These are phyloP conservation scores for Platygyra sinensis DNA, from an alignment of 64 coral and sea anemone genomes.

Conservation along the genomic window DNA sequence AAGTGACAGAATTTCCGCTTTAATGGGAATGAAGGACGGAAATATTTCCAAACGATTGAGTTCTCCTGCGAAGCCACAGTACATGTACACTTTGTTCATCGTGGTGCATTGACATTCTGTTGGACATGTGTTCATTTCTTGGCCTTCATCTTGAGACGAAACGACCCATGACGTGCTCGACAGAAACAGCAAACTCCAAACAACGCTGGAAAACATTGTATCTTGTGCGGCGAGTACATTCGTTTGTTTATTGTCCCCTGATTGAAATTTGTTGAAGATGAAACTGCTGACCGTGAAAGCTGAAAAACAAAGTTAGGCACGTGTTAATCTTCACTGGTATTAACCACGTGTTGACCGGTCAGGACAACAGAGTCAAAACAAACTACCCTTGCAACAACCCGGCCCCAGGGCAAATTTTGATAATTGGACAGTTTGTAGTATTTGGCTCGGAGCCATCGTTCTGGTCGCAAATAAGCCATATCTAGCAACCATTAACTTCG, in stretches of 20 bases:
- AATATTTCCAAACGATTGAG: constrained; percentile 26
- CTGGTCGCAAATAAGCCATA: background rate
- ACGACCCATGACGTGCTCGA: background rate
- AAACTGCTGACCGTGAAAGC: background rate
- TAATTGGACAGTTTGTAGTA: constrained; percentile 9
- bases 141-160: background rate
- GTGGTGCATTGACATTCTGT: constrained; percentile 30
- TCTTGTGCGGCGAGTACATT: background rate
- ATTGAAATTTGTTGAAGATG: background rate
- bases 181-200: constrained; percentile 24
- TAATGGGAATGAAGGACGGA: constrained; percentile 54
- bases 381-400: background rate
- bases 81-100: constrained; percentile 16
- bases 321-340: background rate
- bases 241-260: background rate
- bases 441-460: background rate
- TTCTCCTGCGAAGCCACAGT: constrained; percentile 47
- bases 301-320: constrained; percentile 40
- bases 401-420: background rate
- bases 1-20: constrained; percentile 72
- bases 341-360: constrained; percentile 2
- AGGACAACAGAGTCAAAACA: background rate
- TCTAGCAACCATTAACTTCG: background rate
- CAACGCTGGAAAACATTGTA: background rate
- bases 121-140: constrained; percentile 4